These are phyloP conservation scores for Onchidella celtica DNA, from an alignment of 2,888 invertebrate genomes.

Conservation along the genomic window DNA sequence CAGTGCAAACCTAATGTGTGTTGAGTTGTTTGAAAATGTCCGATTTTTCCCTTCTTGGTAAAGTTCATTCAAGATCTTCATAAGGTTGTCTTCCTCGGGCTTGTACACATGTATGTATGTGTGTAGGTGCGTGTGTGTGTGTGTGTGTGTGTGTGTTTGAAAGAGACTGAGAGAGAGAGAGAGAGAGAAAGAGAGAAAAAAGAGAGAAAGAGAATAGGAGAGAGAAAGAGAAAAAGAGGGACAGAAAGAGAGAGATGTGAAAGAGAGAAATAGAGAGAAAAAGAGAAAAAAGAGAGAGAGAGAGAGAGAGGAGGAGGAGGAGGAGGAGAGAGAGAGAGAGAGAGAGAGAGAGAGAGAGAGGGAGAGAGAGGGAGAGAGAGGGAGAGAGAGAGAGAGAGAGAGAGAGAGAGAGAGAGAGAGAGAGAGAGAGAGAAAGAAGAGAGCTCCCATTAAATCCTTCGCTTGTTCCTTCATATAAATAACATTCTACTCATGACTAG, in stretches of 20 bases:
- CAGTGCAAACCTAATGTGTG: no score
- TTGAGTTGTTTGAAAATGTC: no score
- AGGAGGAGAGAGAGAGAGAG: neutral
- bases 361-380: neutral
- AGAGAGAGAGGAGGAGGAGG: neutral
- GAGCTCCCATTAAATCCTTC: no score
- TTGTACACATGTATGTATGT: no score
- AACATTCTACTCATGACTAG: no score
- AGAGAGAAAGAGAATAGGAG: neutral
- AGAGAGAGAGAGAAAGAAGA: neutral
- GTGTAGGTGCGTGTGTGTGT: no score
- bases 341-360: conserved; percentile 12
- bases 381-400: neutral
- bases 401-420: neutral
- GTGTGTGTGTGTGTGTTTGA: no score
- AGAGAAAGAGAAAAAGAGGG: neutral
- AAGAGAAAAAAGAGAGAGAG: neutral
- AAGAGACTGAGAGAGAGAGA: neutral
- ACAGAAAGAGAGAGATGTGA: neutral
- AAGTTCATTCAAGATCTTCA: no score
- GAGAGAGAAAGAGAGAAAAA: neutral
- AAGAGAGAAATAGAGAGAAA: no score
- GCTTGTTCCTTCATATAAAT: no score
- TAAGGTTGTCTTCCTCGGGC: no score
- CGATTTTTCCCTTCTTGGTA: no score